Conservation (phyloP, 2,888 invertebrate species). For the Limulus polyphemus region DNA sequence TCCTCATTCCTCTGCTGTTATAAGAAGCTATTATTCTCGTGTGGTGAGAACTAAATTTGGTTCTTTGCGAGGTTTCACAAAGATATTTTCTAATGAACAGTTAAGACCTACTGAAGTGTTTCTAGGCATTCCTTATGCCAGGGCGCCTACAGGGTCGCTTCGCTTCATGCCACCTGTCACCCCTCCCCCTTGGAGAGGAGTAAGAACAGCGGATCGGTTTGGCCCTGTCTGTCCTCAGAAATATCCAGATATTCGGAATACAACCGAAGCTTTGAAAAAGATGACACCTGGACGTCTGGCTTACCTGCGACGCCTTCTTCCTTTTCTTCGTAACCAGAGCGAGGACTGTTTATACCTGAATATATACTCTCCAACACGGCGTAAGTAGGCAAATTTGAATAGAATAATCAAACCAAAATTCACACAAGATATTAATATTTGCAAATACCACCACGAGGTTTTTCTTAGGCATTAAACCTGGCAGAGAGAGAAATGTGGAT, state of each 20-base stretch:
- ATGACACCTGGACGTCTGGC: slow-evolving; percentile 86
- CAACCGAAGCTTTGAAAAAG: slow-evolving; percentile 64
- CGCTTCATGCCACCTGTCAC: slow-evolving; percentile 92
- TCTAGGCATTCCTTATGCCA: slow-evolving; percentile 83
- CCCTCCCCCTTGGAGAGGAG: slow-evolving; percentile 57
- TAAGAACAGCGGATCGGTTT: slow-evolving; percentile 57
- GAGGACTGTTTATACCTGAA: slow-evolving; percentile 96
- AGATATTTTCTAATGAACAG: slow-evolving; percentile 23
- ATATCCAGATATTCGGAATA: slow-evolving; percentile 50
- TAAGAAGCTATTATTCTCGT: slow-evolving; percentile 12
- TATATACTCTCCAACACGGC: slow-evolving; percentile 85
- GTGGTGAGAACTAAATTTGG: slow-evolving; percentile 36
- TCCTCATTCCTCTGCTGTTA: no score
- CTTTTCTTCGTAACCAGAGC: slow-evolving; percentile 76
- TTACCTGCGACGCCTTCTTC: slow-evolving; percentile 70
- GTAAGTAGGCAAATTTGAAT: slow-evolving; percentile 44
- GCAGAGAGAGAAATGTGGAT: no score
- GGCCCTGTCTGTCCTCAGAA: slow-evolving; percentile 66
- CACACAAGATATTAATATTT: no score
- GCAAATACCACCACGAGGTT: no score
- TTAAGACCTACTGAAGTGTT: slow-evolving; percentile 77
- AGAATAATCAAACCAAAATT: no score
- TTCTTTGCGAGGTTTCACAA: slow-evolving; percentile 32
- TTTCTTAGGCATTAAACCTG: no score
- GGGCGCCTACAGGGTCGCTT: slow-evolving; percentile 72